Percentiles rank a stretch among this genome's conserved stretches.
Evolutionary conservation across 2,888 invertebrate genomes (phyloP).

Genomic region (Eurytoma californica): DNA sequence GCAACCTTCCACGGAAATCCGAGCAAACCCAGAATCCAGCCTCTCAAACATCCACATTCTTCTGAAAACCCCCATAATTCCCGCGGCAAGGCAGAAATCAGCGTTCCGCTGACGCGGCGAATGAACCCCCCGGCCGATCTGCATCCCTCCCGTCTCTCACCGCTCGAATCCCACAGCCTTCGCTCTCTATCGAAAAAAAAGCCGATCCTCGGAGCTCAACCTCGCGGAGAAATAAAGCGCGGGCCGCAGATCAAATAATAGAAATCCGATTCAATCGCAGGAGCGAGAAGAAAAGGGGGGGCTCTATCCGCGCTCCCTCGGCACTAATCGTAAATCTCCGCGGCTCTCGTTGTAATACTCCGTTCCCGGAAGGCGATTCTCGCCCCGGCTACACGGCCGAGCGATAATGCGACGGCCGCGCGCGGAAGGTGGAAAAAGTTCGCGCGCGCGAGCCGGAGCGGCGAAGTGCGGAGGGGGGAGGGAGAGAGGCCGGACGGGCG

Average conservation of each 20-base stretch:
- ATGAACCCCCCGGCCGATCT: conserved; percentile 8
- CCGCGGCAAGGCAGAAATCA: no score
- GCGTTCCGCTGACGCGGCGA: no score
- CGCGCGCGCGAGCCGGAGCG: conserved; percentile 11
- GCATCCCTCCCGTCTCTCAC: neutral
- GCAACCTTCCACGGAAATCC: no score
- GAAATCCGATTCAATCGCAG: conserved; percentile 32
- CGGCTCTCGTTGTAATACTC: conserved; percentile 14
- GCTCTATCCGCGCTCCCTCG: neutral
- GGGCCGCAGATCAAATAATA: conserved; percentile 54
- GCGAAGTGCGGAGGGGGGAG: conserved; percentile 1
- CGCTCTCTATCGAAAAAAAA: neutral
- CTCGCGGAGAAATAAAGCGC: neutral
- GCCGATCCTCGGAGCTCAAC: neutral
- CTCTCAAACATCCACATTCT: no score
- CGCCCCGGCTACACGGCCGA: conserved; percentile 56
- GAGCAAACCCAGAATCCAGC: no score
- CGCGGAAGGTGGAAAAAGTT: conserved; percentile 9
- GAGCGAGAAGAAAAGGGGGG: neutral
- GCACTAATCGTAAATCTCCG: conserved; percentile 48
- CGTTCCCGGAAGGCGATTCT: conserved; percentile 70
- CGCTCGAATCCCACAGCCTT: neutral
- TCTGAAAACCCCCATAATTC: no score
- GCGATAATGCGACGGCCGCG: neutral
- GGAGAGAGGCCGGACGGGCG: conserved; percentile 41